phyloP scores from a whole-genome alignment of 2,797 vertebrate species.

The Eptatretus atami region DNA sequence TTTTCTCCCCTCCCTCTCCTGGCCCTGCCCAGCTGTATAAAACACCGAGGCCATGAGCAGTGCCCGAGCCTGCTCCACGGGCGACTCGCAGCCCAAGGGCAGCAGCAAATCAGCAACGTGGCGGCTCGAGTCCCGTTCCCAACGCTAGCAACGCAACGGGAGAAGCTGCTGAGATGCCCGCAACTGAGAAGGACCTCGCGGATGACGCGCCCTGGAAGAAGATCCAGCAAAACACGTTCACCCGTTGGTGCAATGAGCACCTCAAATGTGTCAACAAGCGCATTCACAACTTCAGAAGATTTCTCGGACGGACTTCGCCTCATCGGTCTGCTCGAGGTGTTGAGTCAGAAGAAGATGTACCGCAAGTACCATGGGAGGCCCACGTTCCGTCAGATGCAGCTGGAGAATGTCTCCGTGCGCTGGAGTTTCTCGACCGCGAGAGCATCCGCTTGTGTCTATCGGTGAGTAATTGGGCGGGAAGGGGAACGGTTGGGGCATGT shows the following conservation, averaged over 20 bases:
- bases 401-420: constrained; percentile 82
- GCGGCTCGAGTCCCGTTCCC: too few relatives aligned
- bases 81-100: too few relatives aligned
- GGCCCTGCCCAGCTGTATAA: too few relatives aligned
- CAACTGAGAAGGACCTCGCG: constrained; percentile 63
- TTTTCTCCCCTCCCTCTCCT: too few relatives aligned
- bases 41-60: too few relatives aligned
- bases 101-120: too few relatives aligned
- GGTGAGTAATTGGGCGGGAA: constrained; percentile 18
- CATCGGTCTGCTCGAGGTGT: constrained; percentile 63
- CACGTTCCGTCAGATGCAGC: constrained; percentile 79
- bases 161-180: constrained; percentile 19
- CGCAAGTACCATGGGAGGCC: constrained; percentile 51
- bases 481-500: too few relatives aligned
- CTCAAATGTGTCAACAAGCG: constrained; percentile 69
- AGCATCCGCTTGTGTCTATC: constrained; percentile 68
- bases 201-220: constrained; percentile 77
- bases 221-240: constrained; percentile 88
- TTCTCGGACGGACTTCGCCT: constrained; percentile 58
- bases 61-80: too few relatives aligned
- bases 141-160: too few relatives aligned
- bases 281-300: constrained; percentile 61
- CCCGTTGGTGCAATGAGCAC: constrained; percentile 84
- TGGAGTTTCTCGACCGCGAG: constrained; percentile 59
- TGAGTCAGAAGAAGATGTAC: constrained; percentile 74